These are phyloP conservation scores for Coboldia fuscipes DNA, from an alignment of 1,140 invertebrate genomes.

Conservation along the genomic window DNA sequence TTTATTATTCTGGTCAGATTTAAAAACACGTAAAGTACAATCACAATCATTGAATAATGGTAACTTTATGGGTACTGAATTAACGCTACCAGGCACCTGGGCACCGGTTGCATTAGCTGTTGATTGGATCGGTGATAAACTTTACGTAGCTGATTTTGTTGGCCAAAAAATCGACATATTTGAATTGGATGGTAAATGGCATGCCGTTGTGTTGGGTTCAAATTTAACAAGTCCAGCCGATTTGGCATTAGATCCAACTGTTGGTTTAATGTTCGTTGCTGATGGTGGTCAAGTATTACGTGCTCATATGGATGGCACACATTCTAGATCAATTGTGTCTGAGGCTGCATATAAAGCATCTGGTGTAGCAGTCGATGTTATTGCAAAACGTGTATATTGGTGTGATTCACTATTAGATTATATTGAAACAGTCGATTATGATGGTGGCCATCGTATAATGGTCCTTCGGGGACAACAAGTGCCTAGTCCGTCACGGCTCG, in stretches of 20 bases:
- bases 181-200: slow-evolving; percentile 58
- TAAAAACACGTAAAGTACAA: slow-evolving; percentile 55
- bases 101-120: slow-evolving; percentile 74
- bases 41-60: slow-evolving; percentile 13
- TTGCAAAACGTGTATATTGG: slow-evolving; percentile 81
- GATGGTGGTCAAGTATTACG: slow-evolving; percentile 73
- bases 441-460: slow-evolving; percentile 58
- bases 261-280: slow-evolving; percentile 84
- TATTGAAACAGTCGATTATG: slow-evolving; percentile 92
- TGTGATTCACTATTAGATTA: slow-evolving; percentile 91
- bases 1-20: slow-evolving; percentile 82
- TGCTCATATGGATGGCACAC: slow-evolving; percentile 81
- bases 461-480: slow-evolving; percentile 65
- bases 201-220: slow-evolving; percentile 75
- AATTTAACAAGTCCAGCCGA: slow-evolving; percentile 81
- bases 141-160: slow-evolving; percentile 84
- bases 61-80: slow-evolving; percentile 32
- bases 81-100: slow-evolving; percentile 61
- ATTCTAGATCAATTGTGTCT: slow-evolving; percentile 58
- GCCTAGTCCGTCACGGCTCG: slow-evolving; percentile 63
- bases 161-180: slow-evolving; percentile 89
- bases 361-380: slow-evolving; percentile 67
- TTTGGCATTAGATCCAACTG: slow-evolving; percentile 74
- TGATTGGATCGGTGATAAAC: slow-evolving; percentile 92
- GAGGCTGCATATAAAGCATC: slow-evolving; percentile 80